These are phyloP conservation scores for Oscheius sp. DNA, from an alignment of 2,888 invertebrate species.

Conservation along the genomic window DNA sequence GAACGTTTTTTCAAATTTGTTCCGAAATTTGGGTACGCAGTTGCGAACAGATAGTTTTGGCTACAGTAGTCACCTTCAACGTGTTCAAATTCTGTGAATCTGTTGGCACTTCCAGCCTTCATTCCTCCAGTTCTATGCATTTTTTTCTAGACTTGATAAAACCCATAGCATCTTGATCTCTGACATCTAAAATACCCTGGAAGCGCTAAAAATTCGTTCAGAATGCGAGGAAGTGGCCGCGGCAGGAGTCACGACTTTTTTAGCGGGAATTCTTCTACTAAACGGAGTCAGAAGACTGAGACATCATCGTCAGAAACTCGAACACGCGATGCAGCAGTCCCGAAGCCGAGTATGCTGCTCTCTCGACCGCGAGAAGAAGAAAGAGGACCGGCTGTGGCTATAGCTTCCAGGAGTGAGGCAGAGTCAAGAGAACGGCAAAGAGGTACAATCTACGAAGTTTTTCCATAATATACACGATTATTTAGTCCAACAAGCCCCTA, in stretches of 20 bases:
- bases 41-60: neutral
- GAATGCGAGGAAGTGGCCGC: neutral
- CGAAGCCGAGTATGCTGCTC: constrained; percentile 17
- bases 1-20: neutral
- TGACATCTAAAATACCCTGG: neutral
- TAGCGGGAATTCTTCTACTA: neutral
- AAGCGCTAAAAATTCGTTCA: neutral
- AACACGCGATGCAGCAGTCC: neutral
- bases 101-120: neutral
- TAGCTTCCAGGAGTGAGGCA: neutral
- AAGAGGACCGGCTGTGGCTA: neutral
- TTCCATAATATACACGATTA: too few species aligned
- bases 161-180: neutral
- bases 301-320: neutral
- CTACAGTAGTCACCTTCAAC: neutral
- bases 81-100: neutral
- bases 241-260: constrained; percentile 14
- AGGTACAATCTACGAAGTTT: neutral
- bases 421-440: neutral
- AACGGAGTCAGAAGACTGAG: neutral
- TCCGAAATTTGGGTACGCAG: neutral
- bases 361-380: constrained; percentile 19
- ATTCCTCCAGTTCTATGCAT: neutral
- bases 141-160: neutral
- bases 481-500: constrained; percentile 38